phyloP scores from a whole-genome alignment of 2,113 vertebrate genomes.

The Seriola quinqueradiata region DNA sequence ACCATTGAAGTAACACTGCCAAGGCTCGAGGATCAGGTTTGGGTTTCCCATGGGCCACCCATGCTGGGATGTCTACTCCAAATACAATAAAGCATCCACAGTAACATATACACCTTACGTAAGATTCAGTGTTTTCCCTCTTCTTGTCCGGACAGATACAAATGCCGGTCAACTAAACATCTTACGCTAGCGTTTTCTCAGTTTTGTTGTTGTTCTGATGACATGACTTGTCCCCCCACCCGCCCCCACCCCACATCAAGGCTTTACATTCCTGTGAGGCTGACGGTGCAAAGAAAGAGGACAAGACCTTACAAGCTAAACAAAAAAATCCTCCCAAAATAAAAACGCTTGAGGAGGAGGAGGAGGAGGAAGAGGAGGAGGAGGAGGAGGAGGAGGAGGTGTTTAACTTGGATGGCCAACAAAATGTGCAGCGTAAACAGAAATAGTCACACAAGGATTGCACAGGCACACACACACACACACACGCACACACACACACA shows the following conservation, averaged over 20 bases:
- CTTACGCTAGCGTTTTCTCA: constrained; percentile 34
- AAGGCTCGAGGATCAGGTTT: background rate
- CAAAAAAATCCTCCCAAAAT: constrained; percentile 48
- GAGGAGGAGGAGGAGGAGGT: background rate
- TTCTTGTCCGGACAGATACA: background rate
- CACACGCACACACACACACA: constrained; percentile 7
- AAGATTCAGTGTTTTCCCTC: background rate
- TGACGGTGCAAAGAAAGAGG: constrained; percentile 60
- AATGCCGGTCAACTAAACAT: constrained; percentile 13
- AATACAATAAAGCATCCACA: constrained; percentile 22
- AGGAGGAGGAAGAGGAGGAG: background rate
- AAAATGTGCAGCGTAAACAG: constrained; percentile 70
- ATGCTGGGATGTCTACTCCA: constrained; percentile 15
- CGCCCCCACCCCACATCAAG: constrained; percentile 50
- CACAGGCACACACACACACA: constrained; percentile 5
- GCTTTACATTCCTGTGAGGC: constrained; percentile 47
- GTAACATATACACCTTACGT: constrained; percentile 12
- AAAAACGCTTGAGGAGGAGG: constrained; percentile 24
- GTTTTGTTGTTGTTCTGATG: constrained; percentile 29
- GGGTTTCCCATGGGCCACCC: constrained; percentile 29
- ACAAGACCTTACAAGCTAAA: constrained; percentile 72
- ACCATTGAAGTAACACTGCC: background rate
- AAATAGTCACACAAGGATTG: constrained; percentile 42
- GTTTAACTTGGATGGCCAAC: constrained; percentile 41
- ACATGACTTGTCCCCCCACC: constrained; percentile 13